Percentiles rank a stretch among this genome's conserved stretches.
These are phyloP conservation scores for Ptychobarbus kaznakovi DNA, from an alignment of 2,797 vertebrate species.

Conservation along the genomic window DNA sequence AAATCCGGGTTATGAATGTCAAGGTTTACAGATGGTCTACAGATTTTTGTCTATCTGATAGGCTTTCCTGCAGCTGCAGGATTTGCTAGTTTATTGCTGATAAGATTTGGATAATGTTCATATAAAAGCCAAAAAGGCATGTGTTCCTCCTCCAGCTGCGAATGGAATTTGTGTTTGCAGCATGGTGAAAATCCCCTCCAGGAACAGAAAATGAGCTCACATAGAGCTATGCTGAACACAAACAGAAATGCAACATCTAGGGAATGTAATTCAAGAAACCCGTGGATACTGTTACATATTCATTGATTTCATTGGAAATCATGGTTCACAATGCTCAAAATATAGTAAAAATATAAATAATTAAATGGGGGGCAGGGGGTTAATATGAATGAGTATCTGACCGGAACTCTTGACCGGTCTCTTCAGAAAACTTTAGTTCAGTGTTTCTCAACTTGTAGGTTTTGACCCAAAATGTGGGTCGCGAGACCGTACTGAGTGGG, in stretches of 20 bases:
- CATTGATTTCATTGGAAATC: too few relatives aligned
- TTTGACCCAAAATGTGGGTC: too few relatives aligned
- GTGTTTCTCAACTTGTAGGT: too few relatives aligned
- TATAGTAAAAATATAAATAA: too few relatives aligned
- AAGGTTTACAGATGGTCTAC: background rate
- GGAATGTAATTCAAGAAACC: background rate
- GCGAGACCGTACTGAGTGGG: too few relatives aligned
- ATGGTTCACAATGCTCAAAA: too few relatives aligned
- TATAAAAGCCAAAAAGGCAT: background rate
- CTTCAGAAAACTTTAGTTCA: too few relatives aligned
- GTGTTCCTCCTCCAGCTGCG: background rate
- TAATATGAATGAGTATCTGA: too few relatives aligned
- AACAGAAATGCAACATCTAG: background rate
- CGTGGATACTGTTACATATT: background rate
- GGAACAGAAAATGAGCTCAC: background rate
- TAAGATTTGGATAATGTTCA: background rate
- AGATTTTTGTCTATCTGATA: background rate
- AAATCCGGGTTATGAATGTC: background rate
- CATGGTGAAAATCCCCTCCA: background rate
- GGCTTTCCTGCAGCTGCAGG: background rate
- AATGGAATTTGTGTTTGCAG: conserved; percentile 5
- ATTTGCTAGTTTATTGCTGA: background rate
- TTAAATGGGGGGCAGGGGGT: too few relatives aligned
- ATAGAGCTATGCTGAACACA: background rate
- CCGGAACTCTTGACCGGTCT: too few relatives aligned